Base-by-base conservation (phyloP, 2,888 invertebrate genomes). In the Neria commutata region DNA sequence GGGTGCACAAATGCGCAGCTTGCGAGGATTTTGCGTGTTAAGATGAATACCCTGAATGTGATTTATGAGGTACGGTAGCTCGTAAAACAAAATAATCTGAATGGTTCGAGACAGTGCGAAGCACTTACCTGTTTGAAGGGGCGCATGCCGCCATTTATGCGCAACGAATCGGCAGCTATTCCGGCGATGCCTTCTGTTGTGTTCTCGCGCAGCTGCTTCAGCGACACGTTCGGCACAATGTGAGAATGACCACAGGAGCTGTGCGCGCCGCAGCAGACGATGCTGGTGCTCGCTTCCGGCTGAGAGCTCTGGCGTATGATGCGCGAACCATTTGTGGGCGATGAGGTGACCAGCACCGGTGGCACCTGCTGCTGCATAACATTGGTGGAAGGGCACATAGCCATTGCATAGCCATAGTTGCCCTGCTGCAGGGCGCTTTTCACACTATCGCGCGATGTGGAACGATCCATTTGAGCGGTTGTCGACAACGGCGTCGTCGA, bases 91-190 rank as follows among this genome's bases (percentile, higher is more conserved):
- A n/a, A n/a, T n/a, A n/a, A n/a, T n/a, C n/a, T n/a, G n/a, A n/a
- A n/a, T n/a, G n/a, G n/a, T n/a, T n/a, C n/a, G n/a, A n/a, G n/a
- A n/a, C n/a, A n/a, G n/a, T n/a, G n/a, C n/a, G n/a, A n/a, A n/a
- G n/a, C n/a, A 78, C 84, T 83, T 87, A 94, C 94, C 91, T 96
- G 95, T 84, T 94, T 94, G 84, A 97, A 96, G 80, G 94, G 95
- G 72, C 95, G 88, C 87, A 97, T 94, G 75, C 95, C 96, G 66
- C 97, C 98, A 84, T 96, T 97, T 84, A 97, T 94, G 76, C 96
- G 87, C 72, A 97, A 87, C 59, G 95, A 95, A 84, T 97, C 97
- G 52, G 95, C 95, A 21, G 96, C 97, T 75, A 98, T 97, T 78
- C 94, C 94, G 49, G 95, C 95, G 66, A 97, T 92, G 67, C 93